These are phyloP conservation scores for Coturnix japonica DNA, from an alignment of 2,113 vertebrate genomes.

Conservation along the genomic window DNA sequence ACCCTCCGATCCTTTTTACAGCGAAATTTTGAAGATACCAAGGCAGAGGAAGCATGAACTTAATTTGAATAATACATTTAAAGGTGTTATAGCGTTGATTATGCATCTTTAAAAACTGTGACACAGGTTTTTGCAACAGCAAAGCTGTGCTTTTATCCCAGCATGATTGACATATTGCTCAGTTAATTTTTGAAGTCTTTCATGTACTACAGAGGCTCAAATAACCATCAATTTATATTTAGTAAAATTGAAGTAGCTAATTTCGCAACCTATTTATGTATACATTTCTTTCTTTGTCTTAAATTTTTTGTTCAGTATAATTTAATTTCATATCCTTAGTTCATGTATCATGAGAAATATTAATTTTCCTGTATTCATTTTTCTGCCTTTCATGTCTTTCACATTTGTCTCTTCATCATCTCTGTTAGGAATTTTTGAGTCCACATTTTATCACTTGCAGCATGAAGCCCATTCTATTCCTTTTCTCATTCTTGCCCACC, in stretches of 20 bases:
- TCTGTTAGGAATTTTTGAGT: background rate
- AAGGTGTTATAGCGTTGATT: background rate
- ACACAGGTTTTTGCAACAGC: background rate
- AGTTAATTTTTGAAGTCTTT: background rate
- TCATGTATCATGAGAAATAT: background rate
- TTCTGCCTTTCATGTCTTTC: background rate
- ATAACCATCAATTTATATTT: background rate
- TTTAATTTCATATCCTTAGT: background rate
- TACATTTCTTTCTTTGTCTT: background rate
- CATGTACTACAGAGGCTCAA: background rate
- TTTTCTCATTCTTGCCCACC: background rate
- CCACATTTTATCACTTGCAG: background rate
- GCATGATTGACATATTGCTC: background rate
- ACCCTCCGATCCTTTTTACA: background rate
- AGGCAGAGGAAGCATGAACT: background rate
- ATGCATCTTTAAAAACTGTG: background rate
- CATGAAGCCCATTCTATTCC: background rate
- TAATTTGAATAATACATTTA: background rate
- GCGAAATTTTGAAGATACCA: background rate
- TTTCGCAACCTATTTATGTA: background rate
- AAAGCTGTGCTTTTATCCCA: background rate
- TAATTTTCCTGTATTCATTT: background rate
- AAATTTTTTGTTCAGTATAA: background rate
- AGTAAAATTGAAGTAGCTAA: background rate
- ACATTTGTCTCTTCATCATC: background rate